Percentiles rank a stretch among this genome's conserved stretches.
These are phyloP conservation scores for Oopsacas minuta DNA, from an alignment of 37 sponge, comb jelly and placozoan species.

Conservation along the genomic window DNA sequence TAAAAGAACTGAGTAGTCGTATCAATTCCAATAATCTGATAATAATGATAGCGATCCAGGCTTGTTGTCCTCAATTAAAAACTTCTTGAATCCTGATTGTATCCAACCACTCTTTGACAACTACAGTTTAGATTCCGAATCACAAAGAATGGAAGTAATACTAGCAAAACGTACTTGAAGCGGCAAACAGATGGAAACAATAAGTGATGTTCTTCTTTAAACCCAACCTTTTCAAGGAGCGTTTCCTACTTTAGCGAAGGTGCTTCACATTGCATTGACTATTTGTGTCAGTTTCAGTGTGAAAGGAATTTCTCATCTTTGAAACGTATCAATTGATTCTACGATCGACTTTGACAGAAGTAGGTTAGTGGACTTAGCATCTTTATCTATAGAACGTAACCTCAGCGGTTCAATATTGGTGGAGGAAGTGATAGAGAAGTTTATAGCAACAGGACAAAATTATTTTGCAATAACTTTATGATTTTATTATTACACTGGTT, in stretches of 20 bases:
- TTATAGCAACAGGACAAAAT: background rate
- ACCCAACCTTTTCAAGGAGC: background rate
- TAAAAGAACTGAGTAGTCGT: background rate
- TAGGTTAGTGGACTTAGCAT: slow-evolving; percentile 17
- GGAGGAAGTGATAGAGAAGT: slow-evolving; percentile 9
- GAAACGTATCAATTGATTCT: background rate
- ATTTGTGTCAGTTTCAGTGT: background rate
- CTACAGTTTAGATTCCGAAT: background rate
- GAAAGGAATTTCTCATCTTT: background rate
- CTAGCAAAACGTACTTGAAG: background rate
- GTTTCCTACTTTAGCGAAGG: background rate
- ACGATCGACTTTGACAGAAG: slow-evolving; percentile 3
- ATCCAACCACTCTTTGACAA: background rate
- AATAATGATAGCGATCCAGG: background rate
- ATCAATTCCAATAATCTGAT: background rate
- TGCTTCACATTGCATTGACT: background rate
- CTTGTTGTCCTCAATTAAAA: slow-evolving; percentile 4
- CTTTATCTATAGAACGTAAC: background rate
- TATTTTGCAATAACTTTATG: background rate
- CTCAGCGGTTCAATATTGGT: slow-evolving; percentile 9
- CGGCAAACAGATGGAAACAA: background rate
- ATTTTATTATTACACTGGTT: background rate
- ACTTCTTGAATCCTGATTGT: background rate
- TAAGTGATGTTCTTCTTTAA: background rate
- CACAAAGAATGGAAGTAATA: background rate